These are phyloP conservation scores for Chrysina gloriosa DNA, from an alignment of 2,888 invertebrate species.

Conservation along the genomic window DNA sequence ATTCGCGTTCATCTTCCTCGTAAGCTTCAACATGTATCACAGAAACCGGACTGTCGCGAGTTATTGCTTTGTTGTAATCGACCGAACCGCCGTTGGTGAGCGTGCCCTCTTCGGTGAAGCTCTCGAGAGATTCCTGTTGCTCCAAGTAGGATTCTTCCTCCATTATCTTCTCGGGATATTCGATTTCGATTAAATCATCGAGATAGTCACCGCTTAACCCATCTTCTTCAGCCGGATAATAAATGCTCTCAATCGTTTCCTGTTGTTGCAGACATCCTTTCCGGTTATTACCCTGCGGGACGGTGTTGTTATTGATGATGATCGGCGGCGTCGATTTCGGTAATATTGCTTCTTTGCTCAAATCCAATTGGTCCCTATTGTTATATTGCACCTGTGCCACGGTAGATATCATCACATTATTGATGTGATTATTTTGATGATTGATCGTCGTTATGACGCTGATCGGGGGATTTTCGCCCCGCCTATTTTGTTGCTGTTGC, in stretches of 20 bases:
- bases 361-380: constrained; percentile 55
- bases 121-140: constrained; percentile 65
- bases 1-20: constrained; percentile 58
- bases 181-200: constrained; percentile 36
- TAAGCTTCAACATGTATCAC: constrained; percentile 64
- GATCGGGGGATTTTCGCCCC: constrained; percentile 54
- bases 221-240: constrained; percentile 48
- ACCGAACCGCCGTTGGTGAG: constrained; percentile 50
- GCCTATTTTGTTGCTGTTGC: constrained; percentile 49
- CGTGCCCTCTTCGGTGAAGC: constrained; percentile 64
- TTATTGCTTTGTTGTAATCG: constrained; percentile 60
- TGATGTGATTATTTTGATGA: neutral
- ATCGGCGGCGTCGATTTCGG: constrained; percentile 47
- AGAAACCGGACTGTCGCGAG: constrained; percentile 64
- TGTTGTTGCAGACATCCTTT: constrained; percentile 66
- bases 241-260: constrained; percentile 63
- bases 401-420: constrained; percentile 44
- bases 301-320: constrained; percentile 16
- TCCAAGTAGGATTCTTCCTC: constrained; percentile 47
- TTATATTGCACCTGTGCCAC: constrained; percentile 57
- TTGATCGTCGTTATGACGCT: neutral
- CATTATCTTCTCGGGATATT: constrained; percentile 43
- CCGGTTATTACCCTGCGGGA: constrained; percentile 54
- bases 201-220: constrained; percentile 31
- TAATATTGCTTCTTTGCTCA: constrained; percentile 56